Conservation (phyloP, 2,888 invertebrate species). For the Nomada fabriciana region DNA sequence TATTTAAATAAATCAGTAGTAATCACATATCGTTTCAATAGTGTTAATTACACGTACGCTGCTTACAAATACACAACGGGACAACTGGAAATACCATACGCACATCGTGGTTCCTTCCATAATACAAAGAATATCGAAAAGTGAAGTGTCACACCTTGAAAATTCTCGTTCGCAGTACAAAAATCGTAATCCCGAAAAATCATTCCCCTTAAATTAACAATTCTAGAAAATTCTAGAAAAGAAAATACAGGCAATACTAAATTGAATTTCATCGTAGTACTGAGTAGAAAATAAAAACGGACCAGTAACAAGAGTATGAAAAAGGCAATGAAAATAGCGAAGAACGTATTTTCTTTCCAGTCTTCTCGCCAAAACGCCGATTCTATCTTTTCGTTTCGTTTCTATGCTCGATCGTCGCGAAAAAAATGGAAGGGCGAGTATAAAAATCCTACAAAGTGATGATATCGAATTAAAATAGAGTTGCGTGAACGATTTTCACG, state of each 20-base stretch:
- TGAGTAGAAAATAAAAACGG: not conserved
- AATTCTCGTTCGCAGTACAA: conserved; percentile 5
- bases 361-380: conserved; percentile 38
- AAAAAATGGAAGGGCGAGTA: conserved; percentile 44
- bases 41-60: conserved; percentile 44
- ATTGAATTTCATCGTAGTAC: not conserved
- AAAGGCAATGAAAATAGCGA: conserved; percentile 12
- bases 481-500: conserved; percentile 18
- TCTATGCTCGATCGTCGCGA: conserved; percentile 29
- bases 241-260: not conserved
- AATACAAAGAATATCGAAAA: conserved; percentile 1
- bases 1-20: conserved; percentile 69
- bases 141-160: not conserved
- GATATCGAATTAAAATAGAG: conserved; percentile 42
- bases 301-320: not conserved
- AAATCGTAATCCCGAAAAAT: conserved; percentile 4
- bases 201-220: not conserved
- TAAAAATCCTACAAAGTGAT: conserved; percentile 60
- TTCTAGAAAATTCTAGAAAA: too few relatives aligned
- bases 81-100: conserved; percentile 46
- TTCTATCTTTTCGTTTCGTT: not conserved
- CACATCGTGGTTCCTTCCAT: not conserved
- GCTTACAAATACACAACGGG: conserved; percentile 46
- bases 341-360: conserved; percentile 43
- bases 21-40: conserved; percentile 53